These are phyloP conservation scores for Megalopta genalis DNA, from an alignment of 1,140 invertebrate species.

Conservation along the genomic window DNA sequence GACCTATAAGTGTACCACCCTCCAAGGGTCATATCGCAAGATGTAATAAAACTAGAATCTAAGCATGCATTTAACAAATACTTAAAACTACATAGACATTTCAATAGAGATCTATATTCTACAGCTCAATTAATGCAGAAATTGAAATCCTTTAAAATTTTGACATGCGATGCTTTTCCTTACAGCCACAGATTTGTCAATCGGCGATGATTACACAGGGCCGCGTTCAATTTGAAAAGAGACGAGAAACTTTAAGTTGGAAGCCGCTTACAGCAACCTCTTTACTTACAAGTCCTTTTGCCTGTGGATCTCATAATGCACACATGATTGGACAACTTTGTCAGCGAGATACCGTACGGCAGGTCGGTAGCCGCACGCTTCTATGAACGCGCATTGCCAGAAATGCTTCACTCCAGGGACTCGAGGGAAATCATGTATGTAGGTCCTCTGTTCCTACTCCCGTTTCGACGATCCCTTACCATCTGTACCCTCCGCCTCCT, in stretches of 20 bases:
- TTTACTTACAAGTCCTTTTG: conserved; percentile 35
- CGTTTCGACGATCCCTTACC: conserved; percentile 52
- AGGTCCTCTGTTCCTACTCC: conserved; percentile 64
- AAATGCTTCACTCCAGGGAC: conserved; percentile 72
- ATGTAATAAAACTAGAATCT: too few relatives aligned
- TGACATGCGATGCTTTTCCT: too few relatives aligned
- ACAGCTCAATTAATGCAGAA: too few relatives aligned
- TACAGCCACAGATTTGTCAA: neutral
- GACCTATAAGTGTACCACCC: too few relatives aligned
- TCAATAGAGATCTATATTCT: too few relatives aligned
- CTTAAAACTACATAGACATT: too few relatives aligned
- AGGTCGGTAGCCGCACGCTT: conserved; percentile 53
- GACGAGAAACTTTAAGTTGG: conserved; percentile 1
- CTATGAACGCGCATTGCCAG: conserved; percentile 66
- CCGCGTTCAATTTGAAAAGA: neutral
- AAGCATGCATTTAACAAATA: too few relatives aligned
- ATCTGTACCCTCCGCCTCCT: conserved; percentile 45
- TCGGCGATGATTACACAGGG: neutral
- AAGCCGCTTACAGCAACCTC: conserved; percentile 9
- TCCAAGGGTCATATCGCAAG: too few relatives aligned
- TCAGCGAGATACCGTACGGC: conserved; percentile 63
- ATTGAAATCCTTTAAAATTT: too few relatives aligned
- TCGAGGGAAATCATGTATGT: conserved; percentile 74
- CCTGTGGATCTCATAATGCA: conserved; percentile 67
- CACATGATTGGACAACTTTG: conserved; percentile 69